Base-by-base conservation (phyloP, 35 echinoderm and acorn worm genomes). In the Ptychodera flava region DNA sequence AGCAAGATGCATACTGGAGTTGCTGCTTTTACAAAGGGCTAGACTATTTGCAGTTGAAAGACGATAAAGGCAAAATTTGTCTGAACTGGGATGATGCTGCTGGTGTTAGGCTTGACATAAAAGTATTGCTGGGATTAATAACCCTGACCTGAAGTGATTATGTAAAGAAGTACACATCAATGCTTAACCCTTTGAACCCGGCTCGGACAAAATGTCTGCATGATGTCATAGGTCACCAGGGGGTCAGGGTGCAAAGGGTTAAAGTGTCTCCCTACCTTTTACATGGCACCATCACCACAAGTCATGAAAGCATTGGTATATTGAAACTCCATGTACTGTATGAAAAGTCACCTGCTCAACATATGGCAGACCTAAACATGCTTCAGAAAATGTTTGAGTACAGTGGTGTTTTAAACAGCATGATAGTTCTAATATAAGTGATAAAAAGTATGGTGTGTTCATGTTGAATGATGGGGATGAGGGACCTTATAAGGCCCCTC, bases 151-250 rank as follows among this genome's bases (percentile, higher is more conserved):
- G 0, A 91, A 84, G 15, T 87, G n/a, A 1, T 33, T 29, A 29
- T 87, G 84, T 6, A 79, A 91, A 32, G 86, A 91, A 33, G 90
- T 91, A 0, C 86, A 87, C 35, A 92, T 88, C n/a, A n/a, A n/a
- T n/a, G n/a, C n/a, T n/a, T n/a, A n/a, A n/a, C n/a, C n/a, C n/a
- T n/a, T n/a, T n/a, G n/a, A n/a, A n/a, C n/a, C n/a, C n/a, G n/a
- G n/a, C n/a, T n/a, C n/a, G n/a, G n/a, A n/a, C n/a, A n/a, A n/a
- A n/a, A n/a, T n/a, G n/a, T n/a, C n/a, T n/a, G n/a, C n/a, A n/a
- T n/a, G n/a, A n/a, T n/a, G n/a, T 27, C 88, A 92, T 33, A 89
- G 84, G 30, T 84, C 86, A 33, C 76, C 88, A n/a, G n/a, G n/a
- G n/a, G n/a, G n/a, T n/a, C n/a, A n/a, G n/a, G n/a, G n/a, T n/a